A percentile compares a stretch with the other conserved stretches of the same genome.
These are phyloP conservation scores for Etheostoma perlongum DNA, from an alignment of 2,797 vertebrate genomes.

Conservation along the genomic window DNA sequence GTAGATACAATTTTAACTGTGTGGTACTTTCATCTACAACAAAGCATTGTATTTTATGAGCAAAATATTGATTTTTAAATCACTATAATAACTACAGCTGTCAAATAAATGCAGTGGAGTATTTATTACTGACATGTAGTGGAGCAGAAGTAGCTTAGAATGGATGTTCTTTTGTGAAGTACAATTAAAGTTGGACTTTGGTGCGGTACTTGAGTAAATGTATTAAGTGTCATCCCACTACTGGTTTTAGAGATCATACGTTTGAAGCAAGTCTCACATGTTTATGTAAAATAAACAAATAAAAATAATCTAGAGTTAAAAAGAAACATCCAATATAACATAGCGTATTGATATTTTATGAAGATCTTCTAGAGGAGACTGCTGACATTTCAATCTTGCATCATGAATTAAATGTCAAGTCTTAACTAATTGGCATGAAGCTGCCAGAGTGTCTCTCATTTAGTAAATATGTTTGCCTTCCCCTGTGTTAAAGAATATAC, in stretches of 20 bases:
- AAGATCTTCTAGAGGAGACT: background rate
- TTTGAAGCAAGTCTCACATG: background rate
- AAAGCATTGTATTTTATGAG: background rate
- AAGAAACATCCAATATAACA: background rate
- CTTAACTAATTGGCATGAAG: background rate
- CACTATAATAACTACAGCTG: background rate
- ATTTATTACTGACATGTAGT: background rate
- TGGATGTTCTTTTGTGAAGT: background rate
- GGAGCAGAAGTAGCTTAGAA: background rate
- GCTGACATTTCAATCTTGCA: background rate
- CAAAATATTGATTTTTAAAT: background rate
- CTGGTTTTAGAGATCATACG: background rate
- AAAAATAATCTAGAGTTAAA: background rate
- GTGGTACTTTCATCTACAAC: background rate
- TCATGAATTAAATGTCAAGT: background rate
- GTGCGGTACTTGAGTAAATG: background rate
- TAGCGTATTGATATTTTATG: background rate
- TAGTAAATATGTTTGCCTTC: background rate
- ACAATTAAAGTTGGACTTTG: background rate
- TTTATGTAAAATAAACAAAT: background rate
- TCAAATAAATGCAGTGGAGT: background rate
- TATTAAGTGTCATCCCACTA: background rate
- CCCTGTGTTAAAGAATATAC: background rate
- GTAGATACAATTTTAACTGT: background rate
- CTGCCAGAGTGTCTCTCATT: constrained; percentile 3